Evolutionary conservation across 2,888 invertebrate genomes (phyloP).

Genomic region (Leptarthrus brevirostris): DNA sequence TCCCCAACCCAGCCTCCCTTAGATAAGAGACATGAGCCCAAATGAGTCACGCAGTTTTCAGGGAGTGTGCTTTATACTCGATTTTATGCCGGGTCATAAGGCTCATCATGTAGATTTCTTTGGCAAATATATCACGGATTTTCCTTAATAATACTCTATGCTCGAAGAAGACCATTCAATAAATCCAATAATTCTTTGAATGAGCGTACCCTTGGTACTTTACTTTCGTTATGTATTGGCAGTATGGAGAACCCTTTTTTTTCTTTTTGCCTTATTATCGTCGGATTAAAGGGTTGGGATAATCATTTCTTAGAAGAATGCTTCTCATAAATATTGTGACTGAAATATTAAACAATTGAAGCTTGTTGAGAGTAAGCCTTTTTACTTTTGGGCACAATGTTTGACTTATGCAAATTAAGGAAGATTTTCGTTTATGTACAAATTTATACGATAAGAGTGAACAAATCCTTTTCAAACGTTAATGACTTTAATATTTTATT

Average conservation of each 20-base stretch:
- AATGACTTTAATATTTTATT: no score
- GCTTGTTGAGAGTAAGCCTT: no score
- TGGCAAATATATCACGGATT: constrained; percentile 7
- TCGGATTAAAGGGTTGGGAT: background rate
- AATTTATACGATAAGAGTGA: no score
- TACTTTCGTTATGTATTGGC: background rate
- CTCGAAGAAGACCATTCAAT: background rate
- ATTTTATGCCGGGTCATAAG: background rate
- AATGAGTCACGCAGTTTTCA: constrained; percentile 13
- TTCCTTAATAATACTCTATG: background rate
- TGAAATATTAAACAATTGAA: background rate
- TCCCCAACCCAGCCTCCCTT: background rate
- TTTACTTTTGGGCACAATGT: no score
- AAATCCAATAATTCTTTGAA: background rate
- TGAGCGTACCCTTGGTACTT: background rate
- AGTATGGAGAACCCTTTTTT: no score
- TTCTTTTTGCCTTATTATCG: background rate
- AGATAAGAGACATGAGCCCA: constrained; percentile 16
- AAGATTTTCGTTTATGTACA: no score
- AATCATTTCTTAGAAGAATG: background rate
- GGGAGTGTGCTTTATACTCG: constrained; percentile 1
- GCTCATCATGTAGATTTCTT: constrained; percentile 7
- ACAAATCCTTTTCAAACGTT: no score
- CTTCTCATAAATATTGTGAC: background rate
- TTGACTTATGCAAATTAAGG: no score